Evolutionary conservation across 2,113 vertebrate species (phyloP), one percentile per base, ranked within the genome.

Genomic region (Dipodomys ordii): DNA sequence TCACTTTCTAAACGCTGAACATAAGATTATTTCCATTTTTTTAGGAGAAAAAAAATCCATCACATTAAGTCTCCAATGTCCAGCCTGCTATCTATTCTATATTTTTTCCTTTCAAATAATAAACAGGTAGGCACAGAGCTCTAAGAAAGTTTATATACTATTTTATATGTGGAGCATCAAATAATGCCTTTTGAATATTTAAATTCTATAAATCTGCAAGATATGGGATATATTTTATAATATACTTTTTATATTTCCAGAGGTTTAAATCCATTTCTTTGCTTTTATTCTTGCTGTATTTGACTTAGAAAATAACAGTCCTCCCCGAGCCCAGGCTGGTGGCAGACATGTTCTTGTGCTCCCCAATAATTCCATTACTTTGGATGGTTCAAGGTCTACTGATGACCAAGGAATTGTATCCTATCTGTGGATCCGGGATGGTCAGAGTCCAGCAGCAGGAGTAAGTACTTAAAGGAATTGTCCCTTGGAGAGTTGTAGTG

Each of bases 361-460:
- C 94, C 99, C 99, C 96, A 99, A 99, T 98, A 99, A 98, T 96
- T 99, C 99, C 30, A 96, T 99, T 97, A 98, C 98, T 39, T 98
- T 99, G 93, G 97, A 98, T 87, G 99, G 99, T 90, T 99, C 99
- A 7, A 97, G 97, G 25, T 99, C 99, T 83, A 96, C 98, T n/a
- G 98, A 98, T 62, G 98, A 99, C 97, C 98, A 98, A 87, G 97
- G 96, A 2, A 97, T 98, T n/a, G 97, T 99, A 32, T 98, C 98
- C 0, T 99, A 98, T 97, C 92, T 98, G 74, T 99, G 99, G 99
- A 98, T 98, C 95, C 97, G 99, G 57, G 99, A 99, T 83, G 97
- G 97, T 71, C 99, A 99, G 97, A 99, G 99, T 96, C 99, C 99
- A 78, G 99, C 99, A 39, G 99, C 99, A 6, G 99, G 99, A 97